These are phyloP conservation scores for Leucophenga varia DNA, from an alignment of 1,140 invertebrate genomes.

Conservation along the genomic window DNA sequence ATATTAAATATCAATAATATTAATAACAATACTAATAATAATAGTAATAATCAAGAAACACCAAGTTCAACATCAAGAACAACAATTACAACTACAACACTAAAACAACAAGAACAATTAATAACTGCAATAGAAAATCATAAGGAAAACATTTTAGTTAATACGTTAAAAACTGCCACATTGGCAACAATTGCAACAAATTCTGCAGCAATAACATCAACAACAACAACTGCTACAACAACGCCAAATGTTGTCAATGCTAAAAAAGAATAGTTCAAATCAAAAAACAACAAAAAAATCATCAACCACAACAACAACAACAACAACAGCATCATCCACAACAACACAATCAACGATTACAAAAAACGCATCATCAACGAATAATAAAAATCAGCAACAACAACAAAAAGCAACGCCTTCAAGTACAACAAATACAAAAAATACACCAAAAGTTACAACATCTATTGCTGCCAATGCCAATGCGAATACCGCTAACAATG, in stretches of 20 bases:
- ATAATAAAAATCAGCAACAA: conserved; percentile 13
- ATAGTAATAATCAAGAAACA: conserved; percentile 14
- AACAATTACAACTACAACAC: conserved; percentile 12
- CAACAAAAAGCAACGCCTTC: conserved; percentile 42
- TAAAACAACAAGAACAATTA: conserved; percentile 12
- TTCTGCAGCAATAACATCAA: conserved; percentile 15
- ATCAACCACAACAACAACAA: conserved; percentile 15
- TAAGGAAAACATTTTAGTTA: conserved; percentile 26
- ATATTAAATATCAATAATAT: conserved; percentile 47
- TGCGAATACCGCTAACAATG: too few relatives aligned
- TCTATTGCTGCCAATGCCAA: too few relatives aligned
- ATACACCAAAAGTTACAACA: conserved; percentile 34
- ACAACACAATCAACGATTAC: not conserved
- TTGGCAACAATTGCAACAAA: conserved; percentile 23
- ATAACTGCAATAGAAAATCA: conserved; percentile 16
- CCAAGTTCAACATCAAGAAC: conserved; percentile 8
- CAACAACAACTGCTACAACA: conserved; percentile 16
- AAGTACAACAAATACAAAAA: conserved; percentile 47
- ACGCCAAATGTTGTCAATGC: conserved; percentile 11
- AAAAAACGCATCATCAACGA: not conserved
- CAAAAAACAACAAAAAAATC: conserved; percentile 7
- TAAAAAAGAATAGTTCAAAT: conserved; percentile 16
- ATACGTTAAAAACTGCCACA: conserved; percentile 41
- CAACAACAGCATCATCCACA: conserved; percentile 16
- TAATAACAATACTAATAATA: conserved; percentile 26